phyloP scores from a whole-genome alignment of 2,113 vertebrate genomes.

The Dipodomys merriami region DNA sequence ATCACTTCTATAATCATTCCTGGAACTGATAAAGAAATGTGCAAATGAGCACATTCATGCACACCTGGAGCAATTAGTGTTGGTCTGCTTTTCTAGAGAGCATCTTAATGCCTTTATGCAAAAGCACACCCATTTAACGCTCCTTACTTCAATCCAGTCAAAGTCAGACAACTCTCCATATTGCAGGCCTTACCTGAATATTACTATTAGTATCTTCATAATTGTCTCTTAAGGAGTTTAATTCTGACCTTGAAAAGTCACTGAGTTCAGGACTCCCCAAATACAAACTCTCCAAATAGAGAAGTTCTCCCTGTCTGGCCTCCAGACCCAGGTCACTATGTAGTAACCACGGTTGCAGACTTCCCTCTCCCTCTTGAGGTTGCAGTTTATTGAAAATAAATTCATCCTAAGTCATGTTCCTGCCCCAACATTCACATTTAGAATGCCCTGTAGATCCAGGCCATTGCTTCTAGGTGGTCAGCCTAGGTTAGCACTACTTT shows the following conservation, averaged over 20 bases:
- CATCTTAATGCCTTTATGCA: not conserved
- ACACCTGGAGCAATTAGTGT: not conserved
- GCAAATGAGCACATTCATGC: not conserved
- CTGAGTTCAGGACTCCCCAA: not conserved
- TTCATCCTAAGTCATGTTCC: not conserved
- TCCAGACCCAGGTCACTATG: not conserved
- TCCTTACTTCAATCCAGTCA: not conserved
- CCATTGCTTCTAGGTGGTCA: not conserved
- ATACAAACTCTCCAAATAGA: slow-evolving; percentile 4
- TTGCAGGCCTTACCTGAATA: not conserved
- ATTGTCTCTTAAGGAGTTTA: not conserved
- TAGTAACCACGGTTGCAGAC: not conserved
- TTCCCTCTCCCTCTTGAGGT: not conserved
- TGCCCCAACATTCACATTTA: not conserved
- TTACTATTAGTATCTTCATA: not conserved
- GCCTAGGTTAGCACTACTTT: not conserved
- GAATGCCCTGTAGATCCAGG: not conserved
- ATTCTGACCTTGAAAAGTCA: not conserved
- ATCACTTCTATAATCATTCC: too few relatives aligned
- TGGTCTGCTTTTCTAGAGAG: not conserved
- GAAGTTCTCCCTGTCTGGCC: not conserved
- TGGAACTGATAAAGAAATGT: not conserved
- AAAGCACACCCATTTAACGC: not conserved
- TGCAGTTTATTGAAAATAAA: not conserved
- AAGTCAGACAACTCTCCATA: not conserved